Conservation (phyloP, 35 echinoderm and acorn worm species). For the Eucidaris tribuloides region DNA sequence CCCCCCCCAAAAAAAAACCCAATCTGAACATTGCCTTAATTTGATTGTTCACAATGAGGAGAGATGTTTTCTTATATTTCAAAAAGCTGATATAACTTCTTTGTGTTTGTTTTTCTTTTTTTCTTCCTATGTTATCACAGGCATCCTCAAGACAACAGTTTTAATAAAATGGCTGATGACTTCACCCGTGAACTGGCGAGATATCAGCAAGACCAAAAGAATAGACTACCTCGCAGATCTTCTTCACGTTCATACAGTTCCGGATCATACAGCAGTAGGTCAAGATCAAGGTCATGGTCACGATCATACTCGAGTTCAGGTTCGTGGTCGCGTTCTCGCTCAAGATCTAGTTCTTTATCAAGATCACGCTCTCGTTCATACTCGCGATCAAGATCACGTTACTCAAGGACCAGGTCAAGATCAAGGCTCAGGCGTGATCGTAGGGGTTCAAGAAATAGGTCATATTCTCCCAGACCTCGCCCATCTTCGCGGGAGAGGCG, state of each 20-base stretch:
- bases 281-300: constrained; percentile 43
- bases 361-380: constrained; percentile 6
- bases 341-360: constrained; percentile 51
- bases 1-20: no score
- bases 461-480: constrained; percentile 17
- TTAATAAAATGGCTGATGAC: neutral
- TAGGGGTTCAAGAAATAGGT: neutral
- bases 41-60: no score
- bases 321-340: constrained; percentile 41
- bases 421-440: neutral
- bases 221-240: neutral
- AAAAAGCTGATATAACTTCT: no score
- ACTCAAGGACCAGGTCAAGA: constrained; percentile 15
- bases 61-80: neutral
- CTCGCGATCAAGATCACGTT: neutral
- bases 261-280: constrained; percentile 32
- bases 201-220: neutral
- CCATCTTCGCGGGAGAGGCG: constrained; percentile 5
- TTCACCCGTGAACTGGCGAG: neutral
- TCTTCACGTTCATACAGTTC: constrained; percentile 23
- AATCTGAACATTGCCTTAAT: no score
- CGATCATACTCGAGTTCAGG: constrained; percentile 35
- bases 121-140: neutral
- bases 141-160: neutral
- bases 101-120: neutral